Evolutionary conservation across 92 coral and sea anemone species (phyloP), one percentile per base, ranked within the genome.

Genomic region (Ricordea florida): DNA sequence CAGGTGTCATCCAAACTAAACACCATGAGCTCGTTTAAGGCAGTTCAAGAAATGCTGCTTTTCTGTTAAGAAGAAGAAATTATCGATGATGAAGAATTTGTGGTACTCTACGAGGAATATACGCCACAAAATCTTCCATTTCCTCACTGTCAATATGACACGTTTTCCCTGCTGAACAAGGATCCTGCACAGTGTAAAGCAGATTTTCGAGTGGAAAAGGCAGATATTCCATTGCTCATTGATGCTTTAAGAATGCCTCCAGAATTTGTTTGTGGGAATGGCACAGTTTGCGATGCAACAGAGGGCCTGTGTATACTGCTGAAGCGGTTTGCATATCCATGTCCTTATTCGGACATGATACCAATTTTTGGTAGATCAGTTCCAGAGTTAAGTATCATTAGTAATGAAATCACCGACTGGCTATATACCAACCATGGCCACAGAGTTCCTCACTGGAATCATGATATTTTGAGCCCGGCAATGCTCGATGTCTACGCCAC

Each of bases 41-140:
- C 13, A 57, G 67, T 74, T 43, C 71, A 61, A 36, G 72, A 74
- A 74, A 49, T 49, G 67, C 59, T 74, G 42, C 70, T 45, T 34
- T 62, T 74, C 21, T 32, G 70, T 42, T 34, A 58, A 24, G 81
- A 74, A 74, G 69, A 57, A 46, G 69, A 76, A 38, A 48, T 76
- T 49, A 76, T 62, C 3, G 74, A 62, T 76, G 82, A 76, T 41
- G 62, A 62, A 62, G 63, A 76, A 38, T 62, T 76, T 63, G 73
- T 63, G 4, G 73, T 76, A 13, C 72, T 63, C 26, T 76, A 62
- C 30, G 74, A 74, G 43, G 69, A 6, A 50, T 76, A 62, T 41
- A 76, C 51, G 22, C 74, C 82, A 29, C 50, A 62, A 64, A 63
- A 76, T 52, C 73, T 51, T 30, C 62, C 61, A 51, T 76, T 76